Percentiles rank a stretch among this genome's conserved stretches.
Evolutionary conservation across 2,797 vertebrate species (phyloP).

Genomic region (Oreonectes daqikongensis): DNA sequence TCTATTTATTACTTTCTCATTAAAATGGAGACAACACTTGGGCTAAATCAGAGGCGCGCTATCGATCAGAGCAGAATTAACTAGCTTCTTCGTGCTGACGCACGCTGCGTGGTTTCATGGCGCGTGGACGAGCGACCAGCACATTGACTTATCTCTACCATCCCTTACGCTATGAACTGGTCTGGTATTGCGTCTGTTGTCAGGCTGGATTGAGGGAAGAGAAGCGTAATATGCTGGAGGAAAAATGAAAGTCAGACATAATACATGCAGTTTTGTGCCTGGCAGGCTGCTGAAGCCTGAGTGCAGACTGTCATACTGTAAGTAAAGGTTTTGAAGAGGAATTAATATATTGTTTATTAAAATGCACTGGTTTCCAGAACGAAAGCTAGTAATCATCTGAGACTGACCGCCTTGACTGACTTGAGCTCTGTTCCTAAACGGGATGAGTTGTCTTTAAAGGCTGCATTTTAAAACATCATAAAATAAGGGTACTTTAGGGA

Average conservation of each 20-base stretch:
- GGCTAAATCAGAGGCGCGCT: conserved; percentile 61
- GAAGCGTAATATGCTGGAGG: conserved; percentile 12
- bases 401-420: no score
- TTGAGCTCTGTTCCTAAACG: no score
- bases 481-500: no score
- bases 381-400: no score
- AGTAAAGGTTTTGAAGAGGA: no score
- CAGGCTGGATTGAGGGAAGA: conserved; percentile 2
- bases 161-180: background rate
- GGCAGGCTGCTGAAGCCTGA: conserved; percentile 19
- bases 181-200: conserved; percentile 7
- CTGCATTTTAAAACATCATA: no score
- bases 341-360: conserved; percentile 32
- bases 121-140: background rate
- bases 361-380: no score
- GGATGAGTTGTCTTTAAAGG: no score
- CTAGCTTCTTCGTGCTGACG: conserved; percentile 41
- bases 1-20: conserved; percentile 71
- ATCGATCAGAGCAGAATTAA: conserved; percentile 70
- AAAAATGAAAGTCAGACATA: background rate
- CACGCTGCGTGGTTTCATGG: conserved; percentile 3
- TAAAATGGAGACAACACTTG: conserved; percentile 67
- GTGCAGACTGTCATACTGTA: conserved; percentile 13
- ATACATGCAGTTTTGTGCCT: conserved; percentile 9
- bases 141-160: background rate